Evolutionary conservation across 2,888 invertebrate species (phyloP).

Genomic region (Allygus modestus): DNA sequence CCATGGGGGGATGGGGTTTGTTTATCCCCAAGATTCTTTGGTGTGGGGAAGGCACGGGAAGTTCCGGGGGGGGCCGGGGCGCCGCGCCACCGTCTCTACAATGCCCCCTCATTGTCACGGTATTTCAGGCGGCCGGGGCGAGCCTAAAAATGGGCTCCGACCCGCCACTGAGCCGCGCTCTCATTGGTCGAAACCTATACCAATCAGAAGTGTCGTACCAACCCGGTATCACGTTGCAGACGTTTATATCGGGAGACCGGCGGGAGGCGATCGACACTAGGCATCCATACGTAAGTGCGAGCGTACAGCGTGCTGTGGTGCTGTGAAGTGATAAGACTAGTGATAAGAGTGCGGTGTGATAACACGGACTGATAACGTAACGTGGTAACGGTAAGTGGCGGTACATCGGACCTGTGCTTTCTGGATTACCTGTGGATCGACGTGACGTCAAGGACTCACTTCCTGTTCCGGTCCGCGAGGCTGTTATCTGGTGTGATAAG

Average conservation of each 20-base stretch:
- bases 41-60: background rate
- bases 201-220: conserved; percentile 76
- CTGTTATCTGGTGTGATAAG: conserved; percentile 7
- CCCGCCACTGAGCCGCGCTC: conserved; percentile 71
- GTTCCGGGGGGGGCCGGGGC: background rate
- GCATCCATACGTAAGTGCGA: conserved; percentile 96
- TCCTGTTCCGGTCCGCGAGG: background rate
- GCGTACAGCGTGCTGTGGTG: conserved; percentile 19
- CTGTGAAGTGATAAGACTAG: conserved; percentile 47
- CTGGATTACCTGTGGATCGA: conserved; percentile 35
- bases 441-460: background rate
- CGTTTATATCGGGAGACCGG: conserved; percentile 86
- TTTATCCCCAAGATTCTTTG: background rate
- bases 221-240: conserved; percentile 86
- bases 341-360: conserved; percentile 48
- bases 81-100: conserved; percentile 27
- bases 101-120: conserved; percentile 49
- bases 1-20: conserved; percentile 19
- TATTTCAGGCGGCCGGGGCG: conserved; percentile 62
- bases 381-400: conserved; percentile 53
- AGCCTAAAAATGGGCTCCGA: conserved; percentile 65
- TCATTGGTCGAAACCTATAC: conserved; percentile 75
- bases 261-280: conserved; percentile 93
- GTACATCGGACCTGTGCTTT: conserved; percentile 44
- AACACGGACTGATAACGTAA: background rate